Conservation (phyloP, 2,888 invertebrate genomes). For the Pinctada fucata region DNA sequence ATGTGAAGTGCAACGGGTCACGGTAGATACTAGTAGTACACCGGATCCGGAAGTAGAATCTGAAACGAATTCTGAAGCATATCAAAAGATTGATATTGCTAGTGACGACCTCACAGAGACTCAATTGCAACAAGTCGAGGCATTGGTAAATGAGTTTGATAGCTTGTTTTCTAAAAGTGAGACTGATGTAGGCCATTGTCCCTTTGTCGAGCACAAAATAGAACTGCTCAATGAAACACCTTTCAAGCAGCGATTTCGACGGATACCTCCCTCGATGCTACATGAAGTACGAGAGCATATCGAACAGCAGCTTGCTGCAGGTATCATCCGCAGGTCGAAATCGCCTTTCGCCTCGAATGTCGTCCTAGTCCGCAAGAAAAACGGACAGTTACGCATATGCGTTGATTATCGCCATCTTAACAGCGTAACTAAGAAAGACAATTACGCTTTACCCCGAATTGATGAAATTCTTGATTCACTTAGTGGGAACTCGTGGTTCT, state of each 20-base stretch:
- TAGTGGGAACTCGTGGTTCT: slow-evolving; percentile 4
- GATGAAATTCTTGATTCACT: slow-evolving; percentile 12
- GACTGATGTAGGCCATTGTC: too few relatives aligned
- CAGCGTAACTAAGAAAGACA: slow-evolving; percentile 3
- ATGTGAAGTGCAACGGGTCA: not conserved
- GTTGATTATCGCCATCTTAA: slow-evolving; percentile 22
- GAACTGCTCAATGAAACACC: too few relatives aligned
- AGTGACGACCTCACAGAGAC: not conserved
- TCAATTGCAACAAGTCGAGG: slow-evolving; percentile 11
- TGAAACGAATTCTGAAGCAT: too few relatives aligned
- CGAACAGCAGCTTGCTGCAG: slow-evolving; percentile 13
- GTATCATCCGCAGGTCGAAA: slow-evolving; percentile 11
- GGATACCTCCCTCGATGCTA: too few relatives aligned
- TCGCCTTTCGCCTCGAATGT: slow-evolving; percentile 14
- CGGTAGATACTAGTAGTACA: too few relatives aligned
- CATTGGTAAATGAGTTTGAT: not conserved
- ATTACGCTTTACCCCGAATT: slow-evolving; percentile 9
- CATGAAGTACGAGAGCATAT: too few relatives aligned
- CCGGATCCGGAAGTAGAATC: too few relatives aligned
- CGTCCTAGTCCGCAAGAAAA: slow-evolving; percentile 12
- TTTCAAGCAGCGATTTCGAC: too few relatives aligned
- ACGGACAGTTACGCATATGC: slow-evolving; percentile 16
- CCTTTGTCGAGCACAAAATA: too few relatives aligned
- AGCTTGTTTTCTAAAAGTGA: too few relatives aligned
- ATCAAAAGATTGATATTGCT: too few relatives aligned